Evolutionary conservation across 1,140 invertebrate genomes (phyloP).

Genomic region (Gryon sp.): DNA sequence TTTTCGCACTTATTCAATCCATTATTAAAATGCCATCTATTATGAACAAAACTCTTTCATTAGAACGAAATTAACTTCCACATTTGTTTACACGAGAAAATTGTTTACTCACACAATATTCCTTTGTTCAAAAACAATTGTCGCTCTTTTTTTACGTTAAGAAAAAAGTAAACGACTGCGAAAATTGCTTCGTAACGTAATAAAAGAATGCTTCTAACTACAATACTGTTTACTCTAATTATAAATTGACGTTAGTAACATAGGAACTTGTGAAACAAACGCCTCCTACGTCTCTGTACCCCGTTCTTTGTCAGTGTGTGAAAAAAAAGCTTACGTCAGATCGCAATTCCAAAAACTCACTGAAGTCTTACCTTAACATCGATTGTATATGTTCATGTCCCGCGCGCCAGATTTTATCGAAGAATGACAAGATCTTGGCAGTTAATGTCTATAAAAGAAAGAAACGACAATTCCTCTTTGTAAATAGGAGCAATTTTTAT

Average conservation of each 20-base stretch:
- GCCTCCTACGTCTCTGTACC: background rate
- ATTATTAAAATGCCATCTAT: too few relatives aligned
- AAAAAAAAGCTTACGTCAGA: constrained; percentile 4
- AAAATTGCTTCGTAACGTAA: constrained; percentile 6
- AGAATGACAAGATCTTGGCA: constrained; percentile 50
- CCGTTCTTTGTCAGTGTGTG: too few relatives aligned
- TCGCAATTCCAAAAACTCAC: constrained; percentile 48
- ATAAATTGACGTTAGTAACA: constrained; percentile 30
- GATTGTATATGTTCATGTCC: constrained; percentile 45
- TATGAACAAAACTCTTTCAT: background rate
- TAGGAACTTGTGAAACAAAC: constrained; percentile 24
- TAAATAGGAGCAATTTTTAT: constrained; percentile 18
- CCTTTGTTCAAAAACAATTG: background rate
- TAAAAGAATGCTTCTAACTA: too few relatives aligned
- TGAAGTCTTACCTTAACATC: constrained; percentile 53
- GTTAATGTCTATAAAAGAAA: constrained; percentile 47
- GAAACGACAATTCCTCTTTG: constrained; percentile 41
- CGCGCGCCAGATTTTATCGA: constrained; percentile 20
- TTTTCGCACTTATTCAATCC: too few relatives aligned
- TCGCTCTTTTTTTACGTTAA: too few relatives aligned
- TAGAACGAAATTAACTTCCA: too few relatives aligned
- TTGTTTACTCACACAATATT: too few relatives aligned
- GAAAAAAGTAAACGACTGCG: background rate
- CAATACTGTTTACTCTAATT: constrained; percentile 1
- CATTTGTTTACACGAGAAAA: too few relatives aligned